Base-by-base conservation (phyloP, 2,888 invertebrate genomes). In the Blomia tropicalis region DNA sequence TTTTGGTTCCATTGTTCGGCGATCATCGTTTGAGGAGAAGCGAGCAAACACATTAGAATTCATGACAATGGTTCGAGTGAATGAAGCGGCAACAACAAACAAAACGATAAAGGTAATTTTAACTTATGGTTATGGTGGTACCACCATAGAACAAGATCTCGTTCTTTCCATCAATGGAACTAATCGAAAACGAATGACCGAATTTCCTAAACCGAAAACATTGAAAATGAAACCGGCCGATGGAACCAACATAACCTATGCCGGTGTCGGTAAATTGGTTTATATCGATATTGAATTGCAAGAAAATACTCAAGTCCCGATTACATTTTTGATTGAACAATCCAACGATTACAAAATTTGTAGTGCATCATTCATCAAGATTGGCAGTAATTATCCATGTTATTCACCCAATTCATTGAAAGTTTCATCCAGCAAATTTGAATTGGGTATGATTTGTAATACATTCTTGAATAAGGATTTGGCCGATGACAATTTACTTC, bases 351-450 rank as follows among this genome's bases (percentile, higher is more conserved):
- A 65, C 30, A 64, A 68, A 32, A 65, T 68, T 51, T 68, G 68
- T 53, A 51, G 64, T 25, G 67, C 67, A 1, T 67, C 66, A 2
- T 58, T 68, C 23, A 66, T 65, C 47, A 65, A 66, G 51, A 54
- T 66, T 14, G 68, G 68, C 5, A 62, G 59, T 29, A 68, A 68
- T 36, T 68, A 68, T 43, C 68, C 68, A 0, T 68, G 68, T 56
- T 68, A 66, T 47, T 66, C 66, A 1, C 66, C 68, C 0, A 64
- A 65, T 44, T 64, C 66, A 23, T 58, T 63, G 19, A 62, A 43
- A n/a, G 43, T 56, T 31, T n/a, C 29, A n/a, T n/a, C 17, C 17
- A 32, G 41, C 5, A 29, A 56, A 17, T 62, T 62, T 29, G 62
- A 62, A 32, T 47, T 62, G 27, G 62, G 62, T 23, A 62, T 62